phyloP scores from a whole-genome alignment of 2,797 vertebrate species.

The Staurois parvus region DNA sequence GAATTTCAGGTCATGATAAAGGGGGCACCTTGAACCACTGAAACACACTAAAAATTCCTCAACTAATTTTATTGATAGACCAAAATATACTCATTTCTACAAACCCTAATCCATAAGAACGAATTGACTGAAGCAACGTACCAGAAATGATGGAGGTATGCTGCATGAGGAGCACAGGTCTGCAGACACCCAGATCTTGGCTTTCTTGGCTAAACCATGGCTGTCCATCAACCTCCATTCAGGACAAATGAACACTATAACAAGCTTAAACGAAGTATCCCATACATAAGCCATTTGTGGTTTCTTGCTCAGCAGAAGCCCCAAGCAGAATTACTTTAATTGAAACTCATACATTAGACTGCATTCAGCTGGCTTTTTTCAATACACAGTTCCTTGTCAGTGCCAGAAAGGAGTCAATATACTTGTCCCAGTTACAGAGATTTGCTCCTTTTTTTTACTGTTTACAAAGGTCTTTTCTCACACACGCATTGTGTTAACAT shows the following conservation, averaged over 20 bases:
- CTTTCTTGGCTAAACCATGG: neutral
- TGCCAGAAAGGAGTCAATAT: constrained; percentile 45
- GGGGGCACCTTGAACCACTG: too few species aligned
- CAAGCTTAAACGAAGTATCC: neutral
- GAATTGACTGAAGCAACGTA: too few species aligned
- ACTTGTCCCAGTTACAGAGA: constrained; percentile 68
- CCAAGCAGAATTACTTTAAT: constrained; percentile 33
- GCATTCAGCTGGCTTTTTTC: constrained; percentile 26
- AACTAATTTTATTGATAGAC: too few species aligned
- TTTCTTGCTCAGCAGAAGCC: neutral
- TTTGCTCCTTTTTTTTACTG: constrained; percentile 69
- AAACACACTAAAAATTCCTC: too few species aligned
- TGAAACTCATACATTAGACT: constrained; percentile 38
- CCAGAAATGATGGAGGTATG: too few species aligned
- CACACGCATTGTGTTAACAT: constrained; percentile 78
- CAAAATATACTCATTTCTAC: too few species aligned
- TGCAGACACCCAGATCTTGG: neutral
- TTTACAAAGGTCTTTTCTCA: constrained; percentile 79
- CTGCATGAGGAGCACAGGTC: too few species aligned
- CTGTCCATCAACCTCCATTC: constrained; percentile 3
- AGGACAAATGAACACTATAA: constrained; percentile 19
- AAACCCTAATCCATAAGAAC: too few species aligned
- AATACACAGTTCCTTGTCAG: constrained; percentile 22
- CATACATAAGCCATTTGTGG: neutral
- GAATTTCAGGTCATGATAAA: too few species aligned